Evolutionary conservation across 37 sponge, comb jelly and placozoan species (phyloP).

Genomic region (Spongilla lacustris): DNA sequence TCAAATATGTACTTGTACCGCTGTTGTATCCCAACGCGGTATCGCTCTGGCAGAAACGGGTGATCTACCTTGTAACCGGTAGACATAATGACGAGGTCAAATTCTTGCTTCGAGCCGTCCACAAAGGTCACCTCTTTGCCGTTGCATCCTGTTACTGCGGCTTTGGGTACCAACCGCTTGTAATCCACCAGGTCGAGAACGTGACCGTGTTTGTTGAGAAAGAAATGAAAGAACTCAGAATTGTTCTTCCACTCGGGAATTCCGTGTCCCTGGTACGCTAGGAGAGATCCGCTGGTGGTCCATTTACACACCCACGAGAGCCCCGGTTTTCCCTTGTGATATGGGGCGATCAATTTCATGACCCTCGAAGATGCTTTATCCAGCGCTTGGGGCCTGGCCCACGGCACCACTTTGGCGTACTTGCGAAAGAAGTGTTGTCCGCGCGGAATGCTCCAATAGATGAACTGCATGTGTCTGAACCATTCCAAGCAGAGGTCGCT

Average conservation of each 20-base stretch:
- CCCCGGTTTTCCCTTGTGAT: constrained; percentile 53
- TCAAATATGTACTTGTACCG: constrained; percentile 85
- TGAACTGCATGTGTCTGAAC: constrained; percentile 38
- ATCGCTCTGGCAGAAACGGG: constrained; percentile 64
- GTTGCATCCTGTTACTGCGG: constrained; percentile 22
- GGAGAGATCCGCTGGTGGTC: constrained; percentile 48
- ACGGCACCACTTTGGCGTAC: constrained; percentile 47
- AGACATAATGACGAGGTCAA: constrained; percentile 60
- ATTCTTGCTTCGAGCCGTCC: constrained; percentile 65
- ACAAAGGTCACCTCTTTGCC: constrained; percentile 63
- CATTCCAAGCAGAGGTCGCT: constrained; percentile 79
- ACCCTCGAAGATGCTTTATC: constrained; percentile 72
- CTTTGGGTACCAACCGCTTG: constrained; percentile 56
- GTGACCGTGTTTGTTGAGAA: constrained; percentile 80
- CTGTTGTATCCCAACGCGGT: constrained; percentile 46
- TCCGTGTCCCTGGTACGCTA: constrained; percentile 84
- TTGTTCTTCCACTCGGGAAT: constrained; percentile 63
- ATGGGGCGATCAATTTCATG: constrained; percentile 59
- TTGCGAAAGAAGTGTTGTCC: constrained; percentile 76
- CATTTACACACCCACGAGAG: constrained; percentile 69
- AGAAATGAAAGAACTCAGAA: constrained; percentile 58
- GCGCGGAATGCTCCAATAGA: constrained; percentile 68
- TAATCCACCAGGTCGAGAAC: constrained; percentile 63
- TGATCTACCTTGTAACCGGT: constrained; percentile 46
- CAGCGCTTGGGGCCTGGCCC: constrained; percentile 44